Evolutionary conservation across 2,888 invertebrate genomes (phyloP), one percentile per base, ranked within the genome.

Genomic region (Mythimna impura): DNA sequence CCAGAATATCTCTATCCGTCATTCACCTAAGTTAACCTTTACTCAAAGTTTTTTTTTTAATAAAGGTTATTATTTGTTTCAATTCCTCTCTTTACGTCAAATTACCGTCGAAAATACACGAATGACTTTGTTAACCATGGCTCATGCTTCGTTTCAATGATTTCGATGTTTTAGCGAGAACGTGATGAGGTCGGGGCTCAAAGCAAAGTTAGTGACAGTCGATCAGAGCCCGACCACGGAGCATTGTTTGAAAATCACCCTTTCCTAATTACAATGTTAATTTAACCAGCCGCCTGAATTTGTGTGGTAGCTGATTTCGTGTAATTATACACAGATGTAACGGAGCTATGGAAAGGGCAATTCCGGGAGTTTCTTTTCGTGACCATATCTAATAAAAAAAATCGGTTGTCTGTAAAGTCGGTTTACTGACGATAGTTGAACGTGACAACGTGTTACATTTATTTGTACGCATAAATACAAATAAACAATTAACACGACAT

Each of bases 181-280:
- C 22, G 43, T 60, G 66, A 64, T 61, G 50, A 58, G 71, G 76
- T 76, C 22, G 30, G 10, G 8, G 9, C 50, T 76, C 69, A 76
- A 81, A 78, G 81, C 34, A 8, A 22, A 60, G 63, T 81, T 79
- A 71, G 64, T 67, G 22, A 76, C 71, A 65, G 50, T 66, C 63
- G 66, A 65, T 7, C 64, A 30, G 70, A 57, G 43, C 54, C 54
- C n/a, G 36, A 30, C 25, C 40, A 50, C 52, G 40, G 47, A 22
- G n/a, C 54, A 55, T 66, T 63, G 66, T 62, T 63, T 66, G 40
- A 58, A 60, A 52, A 76, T 61, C 40, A 55, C 30, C 54, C 47
- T 72, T 71, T 12, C 14, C 61, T 70, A 78, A 75, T 62, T 62
- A 50, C 43, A 77, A 76, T 69, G 47, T 68, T 77, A 74, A 77